These are phyloP conservation scores for Morpho helenor DNA, from an alignment of 2,888 invertebrate genomes.

Conservation along the genomic window DNA sequence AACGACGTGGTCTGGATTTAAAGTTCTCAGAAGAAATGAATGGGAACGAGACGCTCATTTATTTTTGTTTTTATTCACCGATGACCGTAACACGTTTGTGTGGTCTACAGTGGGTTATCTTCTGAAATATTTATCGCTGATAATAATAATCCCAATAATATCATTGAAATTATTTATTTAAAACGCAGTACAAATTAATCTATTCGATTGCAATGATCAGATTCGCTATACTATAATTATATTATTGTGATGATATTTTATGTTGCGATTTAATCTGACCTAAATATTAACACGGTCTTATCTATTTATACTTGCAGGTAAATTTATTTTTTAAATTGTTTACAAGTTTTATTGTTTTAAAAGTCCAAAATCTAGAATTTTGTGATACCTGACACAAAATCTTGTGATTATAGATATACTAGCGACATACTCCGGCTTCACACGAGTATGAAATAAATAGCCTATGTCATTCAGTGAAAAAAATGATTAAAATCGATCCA, in stretches of 20 bases:
- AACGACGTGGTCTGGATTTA: conserved; percentile 35
- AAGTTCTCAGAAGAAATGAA: conserved; percentile 40
- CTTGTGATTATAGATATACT: too few relatives aligned
- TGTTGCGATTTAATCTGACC: conserved; percentile 10
- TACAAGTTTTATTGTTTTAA: too few relatives aligned
- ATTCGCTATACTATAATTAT: background rate
- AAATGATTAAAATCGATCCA: too few relatives aligned
- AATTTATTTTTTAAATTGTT: background rate
- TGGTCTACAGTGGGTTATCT: conserved; percentile 14
- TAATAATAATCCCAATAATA: background rate
- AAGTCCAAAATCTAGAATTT: too few relatives aligned
- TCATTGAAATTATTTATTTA: background rate
- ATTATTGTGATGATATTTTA: background rate
- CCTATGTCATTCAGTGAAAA: too few relatives aligned
- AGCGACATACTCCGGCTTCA: too few relatives aligned
- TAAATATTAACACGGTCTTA: background rate
- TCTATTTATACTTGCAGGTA: background rate
- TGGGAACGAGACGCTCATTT: conserved; percentile 23
- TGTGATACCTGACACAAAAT: too few relatives aligned
- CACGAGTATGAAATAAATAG: too few relatives aligned
- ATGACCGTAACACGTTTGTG: conserved; percentile 10
- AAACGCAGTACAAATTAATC: conserved; percentile 1
- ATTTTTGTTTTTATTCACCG: conserved; percentile 24
- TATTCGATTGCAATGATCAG: conserved; percentile 1
- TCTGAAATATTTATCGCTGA: conserved; percentile 7